Conservation (phyloP, 2,797 vertebrate genomes). For the Rhinichthys osculus region DNA sequence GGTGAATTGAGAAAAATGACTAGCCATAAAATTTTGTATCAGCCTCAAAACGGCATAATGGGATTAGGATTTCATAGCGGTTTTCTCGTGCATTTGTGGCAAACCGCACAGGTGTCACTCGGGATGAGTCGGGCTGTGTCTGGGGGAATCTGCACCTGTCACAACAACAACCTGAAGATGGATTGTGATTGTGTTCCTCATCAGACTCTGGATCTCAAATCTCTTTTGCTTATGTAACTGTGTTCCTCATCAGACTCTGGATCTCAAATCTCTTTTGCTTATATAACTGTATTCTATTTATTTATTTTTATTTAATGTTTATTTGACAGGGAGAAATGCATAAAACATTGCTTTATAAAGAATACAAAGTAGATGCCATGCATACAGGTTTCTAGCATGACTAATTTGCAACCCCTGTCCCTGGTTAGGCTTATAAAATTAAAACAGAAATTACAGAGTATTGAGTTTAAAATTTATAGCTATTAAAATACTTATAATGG, state of each 20-base stretch:
- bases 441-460: no score
- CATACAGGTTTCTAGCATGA: no score
- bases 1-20: slow-evolving; percentile 28
- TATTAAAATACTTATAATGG: no score
- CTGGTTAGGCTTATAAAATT: no score
- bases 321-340: no score
- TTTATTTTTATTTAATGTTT: no score
- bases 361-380: no score
- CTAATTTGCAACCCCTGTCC: no score
- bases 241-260: not conserved
- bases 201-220: not conserved
- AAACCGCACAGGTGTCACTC: not conserved
- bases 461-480: no score
- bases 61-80: not conserved
- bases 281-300: not conserved
- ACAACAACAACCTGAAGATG: not conserved
- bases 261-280: not conserved
- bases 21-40: not conserved
- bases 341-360: no score
- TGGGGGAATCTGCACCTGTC: slow-evolving; percentile 3
- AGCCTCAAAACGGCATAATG: not conserved
- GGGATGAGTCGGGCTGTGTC: slow-evolving; percentile 6
- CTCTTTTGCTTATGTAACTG: not conserved
- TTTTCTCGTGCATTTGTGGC: not conserved
- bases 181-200: not conserved